Conservation (phyloP, 2,888 invertebrate species). For the Hofmannophila pseudospretella region DNA sequence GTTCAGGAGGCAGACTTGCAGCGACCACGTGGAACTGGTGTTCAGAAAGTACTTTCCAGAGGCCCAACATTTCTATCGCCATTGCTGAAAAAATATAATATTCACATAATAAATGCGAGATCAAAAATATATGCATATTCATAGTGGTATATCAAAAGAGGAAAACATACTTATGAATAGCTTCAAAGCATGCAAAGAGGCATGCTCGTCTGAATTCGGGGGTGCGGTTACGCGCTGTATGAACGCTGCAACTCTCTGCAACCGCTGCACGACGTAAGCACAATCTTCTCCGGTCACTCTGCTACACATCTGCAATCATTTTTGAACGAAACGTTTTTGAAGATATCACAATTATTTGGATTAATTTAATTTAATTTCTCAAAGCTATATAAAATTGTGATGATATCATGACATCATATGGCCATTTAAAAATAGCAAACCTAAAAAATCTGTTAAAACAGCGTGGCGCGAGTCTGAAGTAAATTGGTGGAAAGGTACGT, state of each 20-base stretch:
- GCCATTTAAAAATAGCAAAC: too few species aligned
- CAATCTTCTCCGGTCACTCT: conserved; percentile 84
- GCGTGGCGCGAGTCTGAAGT: too few species aligned
- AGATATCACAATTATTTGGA: too few species aligned
- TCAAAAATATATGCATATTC: not conserved
- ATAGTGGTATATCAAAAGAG: too few species aligned
- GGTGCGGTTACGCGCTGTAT: conserved; percentile 69
- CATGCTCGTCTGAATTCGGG: conserved; percentile 79
- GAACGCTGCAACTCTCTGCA: conserved; percentile 86
- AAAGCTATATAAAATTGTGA: too few species aligned
- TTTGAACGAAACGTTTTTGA: not conserved
- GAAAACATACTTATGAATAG: conserved; percentile 80
- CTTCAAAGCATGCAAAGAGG: conserved; percentile 87
- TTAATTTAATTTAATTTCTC: too few species aligned
- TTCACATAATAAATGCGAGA: too few species aligned
- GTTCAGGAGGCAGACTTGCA: conserved; percentile 81
- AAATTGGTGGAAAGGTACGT: too few species aligned
- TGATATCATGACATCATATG: too few species aligned
- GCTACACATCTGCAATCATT: conserved; percentile 57
- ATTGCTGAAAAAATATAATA: conserved; percentile 65
- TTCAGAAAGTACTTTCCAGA: conserved; percentile 95
- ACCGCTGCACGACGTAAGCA: conserved; percentile 83
- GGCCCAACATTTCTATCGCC: conserved; percentile 91
- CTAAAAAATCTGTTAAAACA: too few species aligned
- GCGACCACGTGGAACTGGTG: conserved; percentile 93